A percentile compares a stretch with the other conserved stretches of the same genome.
Evolutionary conservation across 2,797 vertebrate genomes (phyloP).

Genomic region (Labroides dimidiatus): DNA sequence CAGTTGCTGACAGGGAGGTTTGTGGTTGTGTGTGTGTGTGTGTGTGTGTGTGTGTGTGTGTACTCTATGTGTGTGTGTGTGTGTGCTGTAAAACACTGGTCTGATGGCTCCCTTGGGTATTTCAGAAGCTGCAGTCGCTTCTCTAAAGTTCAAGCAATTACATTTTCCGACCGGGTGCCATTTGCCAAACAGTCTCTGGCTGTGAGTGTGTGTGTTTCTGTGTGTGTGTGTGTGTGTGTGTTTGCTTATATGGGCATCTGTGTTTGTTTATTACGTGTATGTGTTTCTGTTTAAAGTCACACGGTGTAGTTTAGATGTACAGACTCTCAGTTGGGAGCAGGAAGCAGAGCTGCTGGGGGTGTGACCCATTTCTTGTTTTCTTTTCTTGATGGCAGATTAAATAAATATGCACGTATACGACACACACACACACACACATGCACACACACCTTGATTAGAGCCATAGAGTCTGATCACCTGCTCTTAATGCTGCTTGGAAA

Average conservation of each 20-base stretch:
- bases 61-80: constrained; percentile 16
- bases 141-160: constrained; percentile 82
- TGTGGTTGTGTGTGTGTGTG: constrained; percentile 51
- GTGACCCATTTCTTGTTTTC: constrained; percentile 17
- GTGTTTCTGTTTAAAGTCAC: constrained; percentile 17
- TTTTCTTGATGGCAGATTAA: constrained; percentile 4
- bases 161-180: constrained; percentile 72
- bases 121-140: constrained; percentile 73
- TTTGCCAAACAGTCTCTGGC: constrained; percentile 67
- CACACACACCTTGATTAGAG: background rate
- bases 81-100: constrained; percentile 66
- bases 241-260: constrained; percentile 42
- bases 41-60: constrained; percentile 37
- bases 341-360: constrained; percentile 4
- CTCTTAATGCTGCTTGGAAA: constrained; percentile 1
- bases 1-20: constrained; percentile 74
- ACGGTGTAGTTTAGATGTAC: background rate
- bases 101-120: constrained; percentile 74
- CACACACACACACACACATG: no score
- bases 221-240: constrained; percentile 39
- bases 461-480: background rate
- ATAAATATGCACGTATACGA: constrained; percentile 25
- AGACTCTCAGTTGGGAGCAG: background rate
- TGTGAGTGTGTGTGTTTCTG: constrained; percentile 36
- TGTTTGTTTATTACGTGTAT: constrained; percentile 31